Evolutionary conservation across 2,113 vertebrate species (phyloP).

Genomic region (Corapipo altera): DNA sequence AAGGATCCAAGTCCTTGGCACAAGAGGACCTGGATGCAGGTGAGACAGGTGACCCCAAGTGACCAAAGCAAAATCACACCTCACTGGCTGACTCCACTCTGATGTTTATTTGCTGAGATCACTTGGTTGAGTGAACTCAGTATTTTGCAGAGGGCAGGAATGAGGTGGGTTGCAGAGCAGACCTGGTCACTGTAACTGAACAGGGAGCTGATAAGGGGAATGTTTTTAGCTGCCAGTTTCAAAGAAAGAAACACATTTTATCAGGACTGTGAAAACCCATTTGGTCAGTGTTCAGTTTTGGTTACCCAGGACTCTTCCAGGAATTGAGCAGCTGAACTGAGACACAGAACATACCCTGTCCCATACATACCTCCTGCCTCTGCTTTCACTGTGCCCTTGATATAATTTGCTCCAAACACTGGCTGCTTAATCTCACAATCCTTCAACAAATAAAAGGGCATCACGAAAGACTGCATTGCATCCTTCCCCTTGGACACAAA

Average conservation of each 20-base stretch:
- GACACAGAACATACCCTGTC: background rate
- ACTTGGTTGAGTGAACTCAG: background rate
- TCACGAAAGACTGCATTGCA: constrained; percentile 92
- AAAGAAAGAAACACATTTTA: background rate
- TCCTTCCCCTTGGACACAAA: constrained; percentile 92
- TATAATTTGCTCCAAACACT: constrained; percentile 94
- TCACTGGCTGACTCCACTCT: background rate
- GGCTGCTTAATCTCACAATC: constrained; percentile 97
- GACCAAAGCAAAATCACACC: background rate
- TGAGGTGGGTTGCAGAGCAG: background rate
- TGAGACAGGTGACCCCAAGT: background rate
- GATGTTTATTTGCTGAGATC: background rate
- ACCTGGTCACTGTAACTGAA: background rate
- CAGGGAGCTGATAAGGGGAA: background rate
- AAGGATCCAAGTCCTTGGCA: background rate
- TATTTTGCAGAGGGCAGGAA: background rate
- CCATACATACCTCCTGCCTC: constrained; percentile 85
- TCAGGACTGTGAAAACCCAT: background rate
- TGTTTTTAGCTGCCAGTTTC: background rate
- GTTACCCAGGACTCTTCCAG: background rate
- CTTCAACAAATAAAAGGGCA: constrained; percentile 97
- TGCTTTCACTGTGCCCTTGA: constrained; percentile 87
- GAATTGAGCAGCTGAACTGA: background rate
- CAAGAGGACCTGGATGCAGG: background rate
- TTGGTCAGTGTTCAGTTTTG: background rate